Conservation (phyloP, 2,888 invertebrate species). For the Chymomyza amoena region DNA sequence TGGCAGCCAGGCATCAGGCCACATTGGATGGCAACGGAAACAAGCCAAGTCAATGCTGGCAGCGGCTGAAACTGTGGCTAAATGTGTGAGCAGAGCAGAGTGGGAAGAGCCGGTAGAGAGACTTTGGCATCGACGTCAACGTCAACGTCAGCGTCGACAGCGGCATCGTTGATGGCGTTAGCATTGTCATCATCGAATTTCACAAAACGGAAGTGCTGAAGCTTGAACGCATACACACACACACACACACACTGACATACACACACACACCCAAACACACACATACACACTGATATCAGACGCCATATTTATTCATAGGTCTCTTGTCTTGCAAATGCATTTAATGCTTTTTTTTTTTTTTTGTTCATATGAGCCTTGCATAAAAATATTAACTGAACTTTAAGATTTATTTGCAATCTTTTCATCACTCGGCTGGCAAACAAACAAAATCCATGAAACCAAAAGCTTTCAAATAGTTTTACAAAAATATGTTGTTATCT, state of each 20-base stretch:
- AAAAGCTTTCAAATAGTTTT: too few species aligned
- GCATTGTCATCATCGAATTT: conserved; percentile 12
- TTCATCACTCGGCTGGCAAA: too few species aligned
- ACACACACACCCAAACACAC: not conserved
- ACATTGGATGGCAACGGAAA: not conserved
- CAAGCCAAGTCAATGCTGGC: not conserved
- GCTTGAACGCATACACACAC: conserved; percentile 7
- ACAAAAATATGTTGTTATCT: too few species aligned
- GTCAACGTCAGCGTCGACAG: not conserved
- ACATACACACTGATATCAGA: not conserved
- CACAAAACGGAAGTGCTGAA: conserved; percentile 8
- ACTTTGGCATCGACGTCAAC: not conserved
- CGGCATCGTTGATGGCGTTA: not conserved
- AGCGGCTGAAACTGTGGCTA: not conserved
- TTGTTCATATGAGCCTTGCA: not conserved
- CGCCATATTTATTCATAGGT: not conserved
- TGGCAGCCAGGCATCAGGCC: not conserved
- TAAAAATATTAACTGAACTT: not conserved
- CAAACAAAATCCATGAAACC: too few species aligned
- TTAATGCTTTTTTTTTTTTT: conserved; percentile 3
- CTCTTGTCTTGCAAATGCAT: conserved; percentile 9
- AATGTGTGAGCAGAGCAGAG: not conserved
- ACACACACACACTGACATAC: not conserved
- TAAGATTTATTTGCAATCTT: too few species aligned
- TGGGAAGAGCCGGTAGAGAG: not conserved